Evolutionary conservation across 1,140 invertebrate genomes (phyloP).

Genomic region (Papilio glaucus): DNA sequence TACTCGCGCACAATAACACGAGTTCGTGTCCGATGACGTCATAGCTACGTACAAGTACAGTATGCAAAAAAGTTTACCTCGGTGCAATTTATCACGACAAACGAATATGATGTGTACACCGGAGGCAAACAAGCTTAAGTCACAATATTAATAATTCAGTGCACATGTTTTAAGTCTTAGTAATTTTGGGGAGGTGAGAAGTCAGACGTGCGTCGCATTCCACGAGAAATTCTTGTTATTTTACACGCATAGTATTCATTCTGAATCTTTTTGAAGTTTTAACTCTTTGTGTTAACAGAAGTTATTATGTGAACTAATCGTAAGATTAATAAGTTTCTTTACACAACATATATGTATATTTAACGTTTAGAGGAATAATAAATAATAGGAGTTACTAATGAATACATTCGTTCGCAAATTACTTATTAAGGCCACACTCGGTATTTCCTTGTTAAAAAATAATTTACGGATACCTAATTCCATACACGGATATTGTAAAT

Average conservation of each 20-base stretch:
- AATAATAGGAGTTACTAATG: background rate
- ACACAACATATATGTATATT: too few relatives aligned
- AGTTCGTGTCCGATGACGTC: background rate
- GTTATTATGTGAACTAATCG: too few relatives aligned
- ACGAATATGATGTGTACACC: too few relatives aligned
- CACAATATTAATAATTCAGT: too few relatives aligned
- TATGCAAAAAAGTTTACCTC: too few relatives aligned
- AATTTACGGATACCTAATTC: background rate
- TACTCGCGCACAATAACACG: background rate
- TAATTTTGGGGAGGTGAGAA: too few relatives aligned
- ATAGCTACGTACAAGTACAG: background rate
- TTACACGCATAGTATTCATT: background rate
- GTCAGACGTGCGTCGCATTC: background rate
- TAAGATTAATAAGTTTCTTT: too few relatives aligned
- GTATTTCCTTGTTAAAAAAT: background rate
- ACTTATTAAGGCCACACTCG: conserved; percentile 11
- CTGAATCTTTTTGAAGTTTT: too few relatives aligned
- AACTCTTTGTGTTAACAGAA: too few relatives aligned
- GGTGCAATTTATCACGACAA: too few relatives aligned
- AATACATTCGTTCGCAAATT: background rate
- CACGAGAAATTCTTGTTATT: background rate
- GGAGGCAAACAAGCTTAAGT: too few relatives aligned
- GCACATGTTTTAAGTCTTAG: too few relatives aligned
- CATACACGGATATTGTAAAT: background rate
- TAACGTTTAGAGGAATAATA: background rate